These are phyloP conservation scores for Paraplagusia blochii DNA, from an alignment of 2,113 vertebrate genomes.

Conservation along the genomic window DNA sequence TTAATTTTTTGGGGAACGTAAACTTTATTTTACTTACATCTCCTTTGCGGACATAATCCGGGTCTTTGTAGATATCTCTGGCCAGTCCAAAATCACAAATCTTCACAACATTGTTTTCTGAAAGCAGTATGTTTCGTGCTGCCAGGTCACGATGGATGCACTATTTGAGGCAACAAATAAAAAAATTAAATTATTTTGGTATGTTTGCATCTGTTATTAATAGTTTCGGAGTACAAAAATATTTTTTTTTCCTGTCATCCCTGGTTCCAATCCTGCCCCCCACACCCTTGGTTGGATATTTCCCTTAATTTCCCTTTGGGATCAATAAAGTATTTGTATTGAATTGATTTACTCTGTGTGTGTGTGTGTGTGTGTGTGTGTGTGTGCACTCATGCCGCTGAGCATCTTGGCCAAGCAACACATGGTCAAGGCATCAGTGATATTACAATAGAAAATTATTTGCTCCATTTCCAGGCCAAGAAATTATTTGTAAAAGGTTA, in stretches of 20 bases:
- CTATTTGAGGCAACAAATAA: constrained; percentile 48
- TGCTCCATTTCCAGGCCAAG: constrained; percentile 31
- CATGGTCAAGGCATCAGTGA: constrained; percentile 53
- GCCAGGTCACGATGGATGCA: constrained; percentile 93
- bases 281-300: no score
- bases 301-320: no score
- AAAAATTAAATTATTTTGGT: neutral
- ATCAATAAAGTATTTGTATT: no score
- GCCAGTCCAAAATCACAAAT: constrained; percentile 94
- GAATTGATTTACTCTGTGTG: neutral
- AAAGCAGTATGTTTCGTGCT: constrained; percentile 90
- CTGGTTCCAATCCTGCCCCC: no score
- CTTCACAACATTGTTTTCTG: constrained; percentile 94
- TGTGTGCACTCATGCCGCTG: neutral
- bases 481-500: constrained; percentile 23
- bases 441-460: constrained; percentile 44
- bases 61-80: constrained; percentile 92
- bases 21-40: constrained; percentile 78
- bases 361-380: neutral
- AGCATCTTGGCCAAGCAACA: constrained; percentile 28
- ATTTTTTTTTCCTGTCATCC: no score
- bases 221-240: no score
- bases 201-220: constrained; percentile 6
- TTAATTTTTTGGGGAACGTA: neutral
- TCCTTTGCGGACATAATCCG: constrained; percentile 92